phyloP scores from a whole-genome alignment of 2,888 invertebrate genomes.

The Heliconius hortense region DNA sequence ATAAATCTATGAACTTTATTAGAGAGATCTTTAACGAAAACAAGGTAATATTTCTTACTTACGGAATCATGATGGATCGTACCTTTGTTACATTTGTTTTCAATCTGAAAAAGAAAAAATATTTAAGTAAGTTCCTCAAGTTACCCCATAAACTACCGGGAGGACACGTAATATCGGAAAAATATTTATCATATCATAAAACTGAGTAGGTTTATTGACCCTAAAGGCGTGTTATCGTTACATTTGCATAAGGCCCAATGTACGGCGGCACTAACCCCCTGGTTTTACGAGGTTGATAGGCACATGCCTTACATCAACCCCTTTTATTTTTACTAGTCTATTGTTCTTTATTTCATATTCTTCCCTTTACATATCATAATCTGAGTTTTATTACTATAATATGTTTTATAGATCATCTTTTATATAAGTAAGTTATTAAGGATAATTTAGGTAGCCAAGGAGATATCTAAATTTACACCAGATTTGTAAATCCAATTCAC shows the following conservation, averaged over 20 bases:
- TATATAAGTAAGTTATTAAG: no score
- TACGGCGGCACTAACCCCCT: conserved; percentile 56
- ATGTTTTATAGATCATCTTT: not conserved
- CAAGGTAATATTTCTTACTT: conserved; percentile 16
- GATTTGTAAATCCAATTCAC: no score
- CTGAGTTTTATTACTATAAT: conserved; percentile 15
- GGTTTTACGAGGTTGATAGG: conserved; percentile 67
- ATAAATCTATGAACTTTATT: conserved; percentile 17
- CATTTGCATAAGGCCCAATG: conserved; percentile 74
- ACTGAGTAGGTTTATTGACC: conserved; percentile 77
- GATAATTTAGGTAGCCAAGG: not conserved
- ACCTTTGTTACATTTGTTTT: conserved; percentile 49
- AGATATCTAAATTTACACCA: no score
- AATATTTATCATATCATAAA: conserved; percentile 79
- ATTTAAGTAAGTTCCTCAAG: conserved; percentile 44
- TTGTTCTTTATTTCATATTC: conserved; percentile 36
- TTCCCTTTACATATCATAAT: conserved; percentile 24
- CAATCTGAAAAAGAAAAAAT: conserved; percentile 46
- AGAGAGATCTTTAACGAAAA: not conserved
- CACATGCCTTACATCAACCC: conserved; percentile 45
- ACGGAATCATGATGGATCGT: conserved; percentile 36
- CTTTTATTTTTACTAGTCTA: conserved; percentile 33
- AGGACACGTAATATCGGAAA: conserved; percentile 60
- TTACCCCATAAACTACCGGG: conserved; percentile 42
- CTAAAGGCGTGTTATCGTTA: conserved; percentile 77